Percentiles rank a stretch among this genome's conserved stretches.
These are phyloP conservation scores for Poeciliopsis turneri DNA, from an alignment of 2,797 vertebrate genomes.

Conservation along the genomic window DNA sequence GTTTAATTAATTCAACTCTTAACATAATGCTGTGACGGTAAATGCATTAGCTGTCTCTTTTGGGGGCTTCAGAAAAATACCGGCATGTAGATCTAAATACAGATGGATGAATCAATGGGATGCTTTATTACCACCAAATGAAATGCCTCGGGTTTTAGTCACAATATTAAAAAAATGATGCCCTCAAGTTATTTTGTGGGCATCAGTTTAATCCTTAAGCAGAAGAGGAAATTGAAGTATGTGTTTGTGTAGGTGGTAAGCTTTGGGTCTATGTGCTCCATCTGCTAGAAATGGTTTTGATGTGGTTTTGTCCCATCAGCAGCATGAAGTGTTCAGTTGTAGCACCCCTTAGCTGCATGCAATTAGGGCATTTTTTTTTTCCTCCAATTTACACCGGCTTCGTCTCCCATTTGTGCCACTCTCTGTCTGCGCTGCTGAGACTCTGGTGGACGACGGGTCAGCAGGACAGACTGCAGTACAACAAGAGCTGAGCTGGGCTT, in stretches of 20 bases:
- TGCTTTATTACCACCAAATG: background rate
- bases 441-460: constrained; percentile 66
- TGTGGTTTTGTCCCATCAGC: constrained; percentile 20
- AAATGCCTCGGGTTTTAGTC: background rate
- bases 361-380: constrained; percentile 12
- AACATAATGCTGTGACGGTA: background rate
- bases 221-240: constrained; percentile 9
- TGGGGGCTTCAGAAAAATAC: background rate
- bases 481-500: constrained; percentile 61
- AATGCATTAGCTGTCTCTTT: background rate
- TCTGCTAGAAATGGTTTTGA: constrained; percentile 21
- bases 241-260: constrained; percentile 16
- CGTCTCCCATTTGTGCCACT: constrained; percentile 11
- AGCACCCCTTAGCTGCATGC: constrained; percentile 17
- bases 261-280: background rate
- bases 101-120: too few relatives aligned
- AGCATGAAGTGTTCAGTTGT: constrained; percentile 25
- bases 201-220: background rate
- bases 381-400: background rate
- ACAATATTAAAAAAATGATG: background rate
- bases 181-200: background rate
- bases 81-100: background rate
- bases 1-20: background rate
- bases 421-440: constrained; percentile 50
- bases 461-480: constrained; percentile 72